Evolutionary conservation across 2,888 invertebrate species (phyloP).

Genomic region (Himalopsyche anomala): DNA sequence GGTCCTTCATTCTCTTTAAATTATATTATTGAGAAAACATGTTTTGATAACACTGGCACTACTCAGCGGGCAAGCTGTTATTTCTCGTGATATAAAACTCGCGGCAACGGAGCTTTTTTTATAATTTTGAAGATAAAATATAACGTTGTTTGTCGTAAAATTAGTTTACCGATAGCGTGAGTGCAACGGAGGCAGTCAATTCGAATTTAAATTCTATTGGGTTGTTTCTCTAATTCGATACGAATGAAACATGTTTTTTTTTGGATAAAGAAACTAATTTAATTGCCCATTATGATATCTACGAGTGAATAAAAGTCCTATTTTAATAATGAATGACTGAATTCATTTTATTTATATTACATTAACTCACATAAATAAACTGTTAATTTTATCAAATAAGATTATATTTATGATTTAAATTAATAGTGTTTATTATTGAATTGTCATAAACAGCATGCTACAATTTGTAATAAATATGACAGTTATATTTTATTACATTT

Average conservation of each 20-base stretch:
- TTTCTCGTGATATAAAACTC: not conserved
- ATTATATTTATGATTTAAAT: too few relatives aligned
- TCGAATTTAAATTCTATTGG: constrained; percentile 42
- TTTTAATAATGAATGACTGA: constrained; percentile 3
- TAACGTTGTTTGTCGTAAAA: constrained; percentile 56
- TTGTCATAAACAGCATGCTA: too few relatives aligned
- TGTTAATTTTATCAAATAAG: too few relatives aligned
- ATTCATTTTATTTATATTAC: constrained; percentile 15
- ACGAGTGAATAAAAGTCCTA: not conserved
- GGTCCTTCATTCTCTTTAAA: constrained; percentile 46
- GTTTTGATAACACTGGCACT: constrained; percentile 51
- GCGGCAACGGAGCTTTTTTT: constrained; percentile 13
- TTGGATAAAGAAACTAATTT: constrained; percentile 45
- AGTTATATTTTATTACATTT: too few relatives aligned
- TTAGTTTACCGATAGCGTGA: constrained; percentile 43
- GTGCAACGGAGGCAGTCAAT: constrained; percentile 31
- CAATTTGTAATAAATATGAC: too few relatives aligned
- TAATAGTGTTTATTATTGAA: too few relatives aligned
- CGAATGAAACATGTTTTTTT: constrained; percentile 42
- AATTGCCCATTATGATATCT: constrained; percentile 46
- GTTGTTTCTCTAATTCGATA: constrained; percentile 47
- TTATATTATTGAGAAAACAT: constrained; percentile 53
- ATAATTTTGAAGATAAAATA: constrained; percentile 54
- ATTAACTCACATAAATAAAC: too few relatives aligned
- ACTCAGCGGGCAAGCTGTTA: constrained; percentile 35